Evolutionary conservation across 2,797 vertebrate species (phyloP), one percentile per base, ranked within the genome.

Genomic region (Myripristis jacobus): DNA sequence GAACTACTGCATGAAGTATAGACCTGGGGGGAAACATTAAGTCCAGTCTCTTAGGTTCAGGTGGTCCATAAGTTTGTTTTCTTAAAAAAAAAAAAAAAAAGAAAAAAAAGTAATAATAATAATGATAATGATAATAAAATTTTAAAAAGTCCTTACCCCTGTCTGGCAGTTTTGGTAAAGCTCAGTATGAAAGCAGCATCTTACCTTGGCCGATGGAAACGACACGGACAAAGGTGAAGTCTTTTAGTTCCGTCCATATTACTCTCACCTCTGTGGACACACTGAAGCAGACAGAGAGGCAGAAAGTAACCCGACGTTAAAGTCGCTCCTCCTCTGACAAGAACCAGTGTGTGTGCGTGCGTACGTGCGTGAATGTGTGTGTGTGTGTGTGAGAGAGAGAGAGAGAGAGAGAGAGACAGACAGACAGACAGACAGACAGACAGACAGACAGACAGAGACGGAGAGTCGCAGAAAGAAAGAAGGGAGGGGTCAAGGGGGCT

Each of bases 301-400:
- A 74, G 62, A 86, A 72, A 78, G 77, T 69, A 80, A 74, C 61
- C 66, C 44, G 43, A 52, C 60, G 55, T 47, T 57, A 80, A 84
- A 79, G 85, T 69, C 6, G 70, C 90, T 84, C 91, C 91, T 88
- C 89, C 89, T 90, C 86, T 89, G 85, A 79, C 70, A 70, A 79
- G 73, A 82, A 73, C 64, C 77, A 29, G 75, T 60, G 77, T 78
- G 81, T 70, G 62, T 70, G 53, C 62, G 38, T 63, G 53, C 66
- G 64, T 58, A 36, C 66, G 34, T 60, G 70, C 76, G 58, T 62
- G 60, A 51, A 51, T 27, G 52, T 44, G 41, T 44, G 41, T 47
- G 38, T 41, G 38, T 41, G 63, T 27, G 52, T 44, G 41, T 44
- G 41, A n/a, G 12, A 13, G 38, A 25, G 13, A 3, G 3, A 3